Percentiles rank a stretch among this genome's conserved stretches.
phyloP scores from a whole-genome alignment of 2,888 invertebrate species.

The Drosophila flavopinicola region DNA sequence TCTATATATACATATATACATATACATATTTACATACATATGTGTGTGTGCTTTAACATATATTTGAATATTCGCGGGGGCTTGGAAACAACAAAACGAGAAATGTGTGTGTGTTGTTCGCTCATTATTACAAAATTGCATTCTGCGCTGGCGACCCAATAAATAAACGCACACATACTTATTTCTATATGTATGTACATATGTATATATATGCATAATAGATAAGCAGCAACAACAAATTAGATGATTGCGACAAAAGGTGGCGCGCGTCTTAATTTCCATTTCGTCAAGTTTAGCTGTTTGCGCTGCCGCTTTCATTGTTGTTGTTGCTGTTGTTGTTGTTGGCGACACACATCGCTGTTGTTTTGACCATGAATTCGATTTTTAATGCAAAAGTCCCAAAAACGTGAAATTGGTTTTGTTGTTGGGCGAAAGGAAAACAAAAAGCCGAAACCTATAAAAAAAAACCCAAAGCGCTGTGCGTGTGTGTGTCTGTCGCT shows the following conservation, averaged over 20 bases:
- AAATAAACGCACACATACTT: constrained; percentile 25
- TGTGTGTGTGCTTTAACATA: constrained; percentile 6
- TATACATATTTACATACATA: background rate
- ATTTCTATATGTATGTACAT: background rate
- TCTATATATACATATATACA: constrained; percentile 12
- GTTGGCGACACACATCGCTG: constrained; percentile 69
- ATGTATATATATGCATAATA: constrained; percentile 29
- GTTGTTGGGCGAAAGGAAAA: constrained; percentile 30
- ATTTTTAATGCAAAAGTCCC: constrained; percentile 75
- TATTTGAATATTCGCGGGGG: constrained; percentile 45
- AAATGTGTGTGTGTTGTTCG: constrained; percentile 21
- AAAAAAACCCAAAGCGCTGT: constrained; percentile 61
- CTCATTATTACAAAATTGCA: constrained; percentile 64
- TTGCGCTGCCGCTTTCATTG: constrained; percentile 33
- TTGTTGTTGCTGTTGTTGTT: constrained; percentile 18
- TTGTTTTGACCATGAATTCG: constrained; percentile 75
- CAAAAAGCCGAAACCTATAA: constrained; percentile 39
- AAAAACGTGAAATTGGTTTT: constrained; percentile 52
- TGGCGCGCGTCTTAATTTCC: constrained; percentile 60
- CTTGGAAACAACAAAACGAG: constrained; percentile 29
- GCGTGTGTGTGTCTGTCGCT: constrained; percentile 6
- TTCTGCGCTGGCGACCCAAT: constrained; percentile 65
- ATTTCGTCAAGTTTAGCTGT: constrained; percentile 73
- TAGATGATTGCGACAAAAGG: constrained; percentile 66
- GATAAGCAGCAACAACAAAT: constrained; percentile 54